phyloP scores from a whole-genome alignment of 2,888 invertebrate genomes.

The Apotomis capreana region DNA sequence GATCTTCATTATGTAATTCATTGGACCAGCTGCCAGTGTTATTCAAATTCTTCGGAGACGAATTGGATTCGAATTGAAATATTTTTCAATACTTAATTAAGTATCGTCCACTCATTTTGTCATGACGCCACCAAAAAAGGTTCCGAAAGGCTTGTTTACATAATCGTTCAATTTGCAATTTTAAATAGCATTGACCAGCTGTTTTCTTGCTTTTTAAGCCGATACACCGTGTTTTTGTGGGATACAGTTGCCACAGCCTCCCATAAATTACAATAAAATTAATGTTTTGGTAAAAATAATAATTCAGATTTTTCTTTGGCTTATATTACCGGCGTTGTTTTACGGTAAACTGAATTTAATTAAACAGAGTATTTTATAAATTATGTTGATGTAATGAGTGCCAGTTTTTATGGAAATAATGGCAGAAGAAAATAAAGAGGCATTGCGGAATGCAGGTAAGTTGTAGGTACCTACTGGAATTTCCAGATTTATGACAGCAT shows the following conservation, averaged over 20 bases:
- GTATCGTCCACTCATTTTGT: slow-evolving; percentile 61
- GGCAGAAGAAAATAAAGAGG: background rate
- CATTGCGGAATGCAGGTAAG: no score
- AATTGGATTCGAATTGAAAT: slow-evolving; percentile 58
- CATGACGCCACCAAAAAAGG: slow-evolving; percentile 68
- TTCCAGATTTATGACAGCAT: no score
- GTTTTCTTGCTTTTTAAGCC: slow-evolving; percentile 57
- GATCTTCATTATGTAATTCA: background rate
- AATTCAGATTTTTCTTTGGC: slow-evolving; percentile 31
- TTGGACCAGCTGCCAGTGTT: slow-evolving; percentile 12
- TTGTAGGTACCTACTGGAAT: no score
- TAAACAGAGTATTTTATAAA: background rate
- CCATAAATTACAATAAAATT: slow-evolving; percentile 54
- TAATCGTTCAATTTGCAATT: slow-evolving; percentile 81
- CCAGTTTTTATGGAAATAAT: slow-evolving; percentile 12
- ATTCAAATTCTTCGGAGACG: slow-evolving; percentile 50
- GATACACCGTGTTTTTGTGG: slow-evolving; percentile 51
- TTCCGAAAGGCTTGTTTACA: slow-evolving; percentile 75
- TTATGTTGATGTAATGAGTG: background rate
- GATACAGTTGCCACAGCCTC: slow-evolving; percentile 46
- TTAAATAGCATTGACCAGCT: slow-evolving; percentile 69
- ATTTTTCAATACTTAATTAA: slow-evolving; percentile 72
- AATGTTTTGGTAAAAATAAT: slow-evolving; percentile 44
- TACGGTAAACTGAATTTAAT: slow-evolving; percentile 18
- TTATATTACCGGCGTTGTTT: slow-evolving; percentile 17